Base-by-base conservation (phyloP, 1,140 invertebrate species). In the Leguminivora glycinivorella region DNA sequence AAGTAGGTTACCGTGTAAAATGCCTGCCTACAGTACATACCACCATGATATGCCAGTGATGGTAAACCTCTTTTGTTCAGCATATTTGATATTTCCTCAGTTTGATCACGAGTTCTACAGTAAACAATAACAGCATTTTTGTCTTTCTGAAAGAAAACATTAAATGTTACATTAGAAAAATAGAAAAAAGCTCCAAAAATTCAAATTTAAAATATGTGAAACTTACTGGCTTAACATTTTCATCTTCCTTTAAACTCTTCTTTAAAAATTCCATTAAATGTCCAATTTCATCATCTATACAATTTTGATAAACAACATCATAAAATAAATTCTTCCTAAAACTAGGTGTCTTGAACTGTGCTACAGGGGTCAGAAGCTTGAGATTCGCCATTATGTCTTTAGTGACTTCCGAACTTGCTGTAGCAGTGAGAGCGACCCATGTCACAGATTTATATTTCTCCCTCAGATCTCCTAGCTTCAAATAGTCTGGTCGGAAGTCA, bases 371-470 rank as follows among this genome's bases (percentile, higher is more conserved):
- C 58, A 94, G 90, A 73, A 96, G 93, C 67, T 92, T 93, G 34
- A 96, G 88, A 75, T 93, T 94, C 67, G 92, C 81, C 31, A 94
- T 88, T 74, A 96, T 95, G 79, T 96, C 95, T 77, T 94, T 93
- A 9, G 93, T 93, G 0, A 96, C 96, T 78, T 95, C 94, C 72
- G 93, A 93, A 68, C 96, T 96, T 9, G 97, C 97, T 0, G 99
- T 99, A 4, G 99, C 99, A 22, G 99, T 99, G n/a, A 99, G 85
- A 0, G 98, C 98, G 24, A 99, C 93, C 93, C 95, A 97, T 22
- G 96, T 95, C 40, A 98, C 93, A 58, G 93, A 89, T 56, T 93
- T 94, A 86, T 95, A 96, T 76, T 93, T 94, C 67, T 93, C 89
- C 73, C 96, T 92, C 9, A 99, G 85, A 17, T 93, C 79, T 7